Evolutionary conservation across 2,888 invertebrate genomes (phyloP), one percentile per base, ranked within the genome.

Genomic region (Trichogramma evanescens): DNA sequence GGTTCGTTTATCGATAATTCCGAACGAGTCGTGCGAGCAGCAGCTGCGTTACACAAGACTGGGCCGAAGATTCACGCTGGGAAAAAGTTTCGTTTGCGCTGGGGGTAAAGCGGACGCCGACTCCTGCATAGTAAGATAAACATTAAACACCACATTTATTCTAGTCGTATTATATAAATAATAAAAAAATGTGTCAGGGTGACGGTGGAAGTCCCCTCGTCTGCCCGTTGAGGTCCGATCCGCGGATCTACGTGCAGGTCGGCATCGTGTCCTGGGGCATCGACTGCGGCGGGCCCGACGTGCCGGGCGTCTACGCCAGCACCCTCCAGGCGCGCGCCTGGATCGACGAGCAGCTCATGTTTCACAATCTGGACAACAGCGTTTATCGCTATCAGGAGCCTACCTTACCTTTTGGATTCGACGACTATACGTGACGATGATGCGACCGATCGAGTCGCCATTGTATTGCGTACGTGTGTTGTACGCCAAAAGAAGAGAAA

Each of bases 251-350:
- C 66, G 81, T 81, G 2, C 85, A 85, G 67, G 81, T 79, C 43
- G 85, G 85, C 44, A 86, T 91, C 45, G 90, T 91, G 0, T 86
- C 90, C 1, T 91, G 91, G 91, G 91, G 92, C n/a, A 86, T 92
- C 64, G 88, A 87, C 0, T 91, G 91, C 69, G 90, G 89, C 0
- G 80, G 81, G 55, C 78, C 81, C 54, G 79, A 82, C 48, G 81
- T 83, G 40, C 91, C 90, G 0, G 90, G 88, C 0, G 88, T 90
- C 0, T 92, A 91, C 72, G 87, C 85, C 0, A 86, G 87, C 71
- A 82, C 92, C 2, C 80, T 84, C 0, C 74, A 80, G 43, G 81
- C 86, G 9, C 80, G 87, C 1, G 74, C 79, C n/a, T 92, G 91
- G 91, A 86, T 92, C 62, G 85, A 86, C 66, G 80, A 84, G 65